These are phyloP conservation scores for Bombus terrestris DNA, from an alignment of 1,140 invertebrate genomes.

Conservation along the genomic window DNA sequence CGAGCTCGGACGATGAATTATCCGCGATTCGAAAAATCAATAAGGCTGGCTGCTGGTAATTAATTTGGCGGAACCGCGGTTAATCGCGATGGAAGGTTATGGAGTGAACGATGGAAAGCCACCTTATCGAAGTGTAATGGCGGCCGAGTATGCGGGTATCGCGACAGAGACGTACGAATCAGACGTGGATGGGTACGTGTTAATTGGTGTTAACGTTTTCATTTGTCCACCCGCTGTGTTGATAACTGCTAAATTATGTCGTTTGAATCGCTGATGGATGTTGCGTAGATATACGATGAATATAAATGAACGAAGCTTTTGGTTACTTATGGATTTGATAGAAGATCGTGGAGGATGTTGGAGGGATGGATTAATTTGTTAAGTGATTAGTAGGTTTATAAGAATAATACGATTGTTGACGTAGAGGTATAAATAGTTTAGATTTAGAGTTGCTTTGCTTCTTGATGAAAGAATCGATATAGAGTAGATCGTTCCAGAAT, in stretches of 20 bases:
- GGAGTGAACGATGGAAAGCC: not conserved
- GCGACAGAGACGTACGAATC: not conserved
- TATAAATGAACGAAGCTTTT: not conserved
- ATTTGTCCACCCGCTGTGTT: not conserved
- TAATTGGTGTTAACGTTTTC: constrained; percentile 29
- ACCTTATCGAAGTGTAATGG: constrained; percentile 9
- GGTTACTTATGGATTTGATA: not conserved
- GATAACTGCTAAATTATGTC: not conserved
- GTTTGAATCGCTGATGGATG: not conserved
- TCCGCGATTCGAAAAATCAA: constrained; percentile 45
- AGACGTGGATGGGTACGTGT: too few relatives aligned
- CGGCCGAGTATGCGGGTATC: not conserved
- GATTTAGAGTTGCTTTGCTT: not conserved
- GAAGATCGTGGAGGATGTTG: not conserved
- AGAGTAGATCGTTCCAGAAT: too few relatives aligned
- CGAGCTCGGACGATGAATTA: constrained; percentile 31
- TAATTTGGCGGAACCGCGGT: constrained; percentile 34
- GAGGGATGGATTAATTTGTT: not conserved
- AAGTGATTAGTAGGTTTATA: not conserved
- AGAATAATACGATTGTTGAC: not conserved
- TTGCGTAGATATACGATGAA: not conserved
- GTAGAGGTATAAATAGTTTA: not conserved
- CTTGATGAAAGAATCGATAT: not conserved
- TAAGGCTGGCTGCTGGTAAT: constrained; percentile 28
- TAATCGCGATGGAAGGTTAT: constrained; percentile 26